Conservation (phyloP, 2,888 invertebrate genomes). For the Yponomeuta cagnagella region DNA sequence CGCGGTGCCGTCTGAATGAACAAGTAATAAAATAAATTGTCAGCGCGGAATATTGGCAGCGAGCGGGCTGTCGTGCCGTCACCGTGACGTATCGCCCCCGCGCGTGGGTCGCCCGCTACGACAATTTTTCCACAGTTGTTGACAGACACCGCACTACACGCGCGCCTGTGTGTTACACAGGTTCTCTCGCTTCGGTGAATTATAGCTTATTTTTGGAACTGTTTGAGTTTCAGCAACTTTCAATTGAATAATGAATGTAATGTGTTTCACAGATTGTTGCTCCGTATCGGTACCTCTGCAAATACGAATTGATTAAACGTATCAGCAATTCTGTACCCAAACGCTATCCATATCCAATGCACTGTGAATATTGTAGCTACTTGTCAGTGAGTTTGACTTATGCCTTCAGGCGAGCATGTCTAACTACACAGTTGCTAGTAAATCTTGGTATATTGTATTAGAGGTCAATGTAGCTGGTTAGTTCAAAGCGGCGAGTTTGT, state of each 20-base stretch:
- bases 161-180: not conserved
- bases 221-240: not conserved
- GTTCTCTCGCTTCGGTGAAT: not conserved
- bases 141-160: not conserved
- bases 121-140: constrained; percentile 30
- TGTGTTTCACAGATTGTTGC: not conserved
- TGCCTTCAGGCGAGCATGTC: not conserved
- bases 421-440: not conserved
- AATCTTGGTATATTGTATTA: not conserved
- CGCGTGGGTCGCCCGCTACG: constrained; percentile 32
- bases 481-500: not conserved
- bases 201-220: not conserved
- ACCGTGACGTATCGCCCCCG: constrained; percentile 33
- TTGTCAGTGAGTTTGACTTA: constrained; percentile 1
- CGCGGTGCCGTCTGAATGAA: constrained; percentile 15
- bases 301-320: not conserved
- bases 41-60: constrained; percentile 16
- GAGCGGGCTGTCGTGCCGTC: constrained; percentile 12
- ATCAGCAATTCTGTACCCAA: not conserved
- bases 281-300: not conserved
- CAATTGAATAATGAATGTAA: not conserved
- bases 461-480: not conserved
- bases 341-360: not conserved
- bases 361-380: not conserved
- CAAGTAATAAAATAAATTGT: constrained; percentile 20